Conservation (phyloP, 30 jellyfish, hydroid and myxozoan species). For the Aurelia coerulea region DNA sequence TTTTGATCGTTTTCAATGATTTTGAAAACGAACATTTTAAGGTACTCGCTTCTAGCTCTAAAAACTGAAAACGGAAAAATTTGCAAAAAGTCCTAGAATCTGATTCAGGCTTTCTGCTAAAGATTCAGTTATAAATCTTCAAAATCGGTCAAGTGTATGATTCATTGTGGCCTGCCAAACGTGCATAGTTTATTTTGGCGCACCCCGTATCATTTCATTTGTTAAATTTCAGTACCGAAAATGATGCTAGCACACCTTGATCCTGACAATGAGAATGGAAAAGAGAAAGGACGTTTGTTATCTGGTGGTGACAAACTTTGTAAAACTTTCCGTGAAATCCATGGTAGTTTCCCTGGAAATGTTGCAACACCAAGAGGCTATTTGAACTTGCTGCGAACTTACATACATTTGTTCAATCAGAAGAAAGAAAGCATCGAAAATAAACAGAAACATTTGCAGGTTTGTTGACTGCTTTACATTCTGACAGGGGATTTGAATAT, state of each 20-base stretch:
- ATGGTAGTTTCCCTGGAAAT: conserved; percentile 67
- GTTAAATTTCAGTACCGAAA: conserved; percentile 70
- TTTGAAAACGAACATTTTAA: too few relatives aligned
- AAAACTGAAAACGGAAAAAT: too few relatives aligned
- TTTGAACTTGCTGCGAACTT: conserved; percentile 77
- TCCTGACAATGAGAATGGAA: conserved; percentile 54
- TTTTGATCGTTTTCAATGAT: too few relatives aligned
- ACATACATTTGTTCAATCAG: conserved; percentile 68
- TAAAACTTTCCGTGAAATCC: conserved; percentile 75
- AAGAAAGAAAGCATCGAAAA: conserved; percentile 88
- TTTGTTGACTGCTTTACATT: neutral
- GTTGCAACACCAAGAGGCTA: conserved; percentile 93
- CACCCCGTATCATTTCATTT: too few relatives aligned
- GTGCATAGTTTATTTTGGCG: too few relatives aligned
- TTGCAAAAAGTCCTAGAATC: too few relatives aligned
- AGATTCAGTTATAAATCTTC: too few relatives aligned
- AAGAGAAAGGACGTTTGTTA: conserved; percentile 34
- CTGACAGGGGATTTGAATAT: neutral
- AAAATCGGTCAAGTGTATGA: too few relatives aligned
- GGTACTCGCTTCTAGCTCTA: too few relatives aligned
- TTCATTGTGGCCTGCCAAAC: too few relatives aligned
- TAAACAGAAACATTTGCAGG: conserved; percentile 85
- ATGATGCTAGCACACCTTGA: conserved; percentile 70
- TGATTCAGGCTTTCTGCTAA: too few relatives aligned
- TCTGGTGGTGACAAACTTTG: conserved; percentile 76